Percentiles rank a stretch among this genome's conserved stretches.
Conservation (phyloP, 2,888 invertebrate species). For the Leucophenga montana region DNA sequence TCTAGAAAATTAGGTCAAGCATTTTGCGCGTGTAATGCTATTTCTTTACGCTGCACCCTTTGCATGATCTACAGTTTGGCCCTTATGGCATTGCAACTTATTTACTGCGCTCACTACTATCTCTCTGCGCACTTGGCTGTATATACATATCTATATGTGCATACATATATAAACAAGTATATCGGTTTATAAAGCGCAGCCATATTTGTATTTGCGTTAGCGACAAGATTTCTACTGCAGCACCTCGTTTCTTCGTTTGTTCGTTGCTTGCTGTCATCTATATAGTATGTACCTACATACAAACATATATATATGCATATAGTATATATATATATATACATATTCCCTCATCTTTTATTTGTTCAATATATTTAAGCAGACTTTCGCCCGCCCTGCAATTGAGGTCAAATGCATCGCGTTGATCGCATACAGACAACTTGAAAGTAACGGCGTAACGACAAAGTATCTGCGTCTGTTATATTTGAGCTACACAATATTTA, state of each 20-base stretch:
- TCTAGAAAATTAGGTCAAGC: slow-evolving; percentile 23
- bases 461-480: no score
- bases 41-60: neutral
- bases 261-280: neutral
- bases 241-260: neutral
- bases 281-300: no score
- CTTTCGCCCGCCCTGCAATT: neutral
- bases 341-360: slow-evolving; percentile 6
- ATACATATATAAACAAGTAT: neutral
- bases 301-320: neutral
- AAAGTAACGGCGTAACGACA: no score
- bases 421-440: slow-evolving; percentile 7
- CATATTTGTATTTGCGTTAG: slow-evolving; percentile 25
- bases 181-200: slow-evolving; percentile 1
- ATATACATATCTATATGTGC: slow-evolving; percentile 14
- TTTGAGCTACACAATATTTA: no score
- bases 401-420: slow-evolving; percentile 23
- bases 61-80: neutral
- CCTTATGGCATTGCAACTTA: neutral
- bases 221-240: slow-evolving; percentile 11
- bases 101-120: neutral
- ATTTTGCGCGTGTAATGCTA: slow-evolving; percentile 17
- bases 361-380: neutral
- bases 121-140: neutral
- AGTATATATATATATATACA: neutral